A percentile compares a stretch with the other conserved stretches of the same genome.
Evolutionary conservation across 2,113 vertebrate genomes (phyloP).

Genomic region (Cynopterus brachyotis): DNA sequence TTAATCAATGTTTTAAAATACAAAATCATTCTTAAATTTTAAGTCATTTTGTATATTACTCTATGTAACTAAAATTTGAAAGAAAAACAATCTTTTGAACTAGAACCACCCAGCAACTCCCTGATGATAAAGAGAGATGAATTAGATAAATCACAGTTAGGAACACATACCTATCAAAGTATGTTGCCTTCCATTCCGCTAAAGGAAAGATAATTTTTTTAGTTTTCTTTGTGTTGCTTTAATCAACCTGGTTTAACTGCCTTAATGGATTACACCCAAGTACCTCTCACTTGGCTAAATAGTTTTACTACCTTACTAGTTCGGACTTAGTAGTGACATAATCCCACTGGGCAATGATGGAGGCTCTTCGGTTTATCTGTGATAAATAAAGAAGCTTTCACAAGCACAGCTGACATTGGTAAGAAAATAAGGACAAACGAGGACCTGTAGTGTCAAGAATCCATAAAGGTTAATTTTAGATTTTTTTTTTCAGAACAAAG

Average conservation of each 20-base stretch:
- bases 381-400: background rate
- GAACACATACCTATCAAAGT: background rate
- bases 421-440: conserved; percentile 16
- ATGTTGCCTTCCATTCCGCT: background rate
- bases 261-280: background rate
- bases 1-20: background rate
- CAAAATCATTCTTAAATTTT: background rate
- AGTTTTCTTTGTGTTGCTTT: background rate
- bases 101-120: background rate
- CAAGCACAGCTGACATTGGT: background rate
- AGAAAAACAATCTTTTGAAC: background rate
- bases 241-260: background rate
- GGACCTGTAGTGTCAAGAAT: background rate
- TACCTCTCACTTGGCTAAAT: background rate
- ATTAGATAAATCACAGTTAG: background rate
- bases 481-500: background rate
- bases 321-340: background rate
- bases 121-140: background rate
- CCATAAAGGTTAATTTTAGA: background rate
- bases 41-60: background rate
- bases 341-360: background rate
- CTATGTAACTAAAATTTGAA: background rate
- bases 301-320: background rate
- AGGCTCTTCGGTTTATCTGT: background rate
- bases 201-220: background rate